Conservation (phyloP, 2,797 vertebrate genomes). For the Leptodactylus fallax region DNA sequence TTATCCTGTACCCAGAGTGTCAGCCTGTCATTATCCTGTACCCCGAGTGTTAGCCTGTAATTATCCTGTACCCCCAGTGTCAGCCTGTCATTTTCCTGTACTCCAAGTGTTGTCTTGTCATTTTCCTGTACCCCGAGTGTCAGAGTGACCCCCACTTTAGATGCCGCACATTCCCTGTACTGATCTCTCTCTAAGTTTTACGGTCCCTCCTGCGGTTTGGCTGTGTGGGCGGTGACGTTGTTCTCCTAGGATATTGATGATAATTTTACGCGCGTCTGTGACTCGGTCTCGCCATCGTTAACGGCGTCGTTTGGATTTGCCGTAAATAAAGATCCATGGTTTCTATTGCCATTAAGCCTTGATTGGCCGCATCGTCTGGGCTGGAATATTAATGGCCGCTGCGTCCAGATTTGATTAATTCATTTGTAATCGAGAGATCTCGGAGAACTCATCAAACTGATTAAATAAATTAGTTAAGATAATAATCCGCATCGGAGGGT, state of each 20-base stretch:
- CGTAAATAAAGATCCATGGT: neutral
- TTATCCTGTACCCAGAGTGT: neutral
- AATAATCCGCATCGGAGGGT: neutral
- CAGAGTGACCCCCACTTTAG: neutral
- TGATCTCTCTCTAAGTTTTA: too few relatives aligned
- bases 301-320: neutral
- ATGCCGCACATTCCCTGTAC: neutral
- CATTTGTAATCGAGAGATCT: constrained; percentile 47
- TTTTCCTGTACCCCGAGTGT: neutral
- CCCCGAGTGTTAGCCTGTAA: neutral
- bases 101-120: neutral
- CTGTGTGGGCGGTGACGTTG: too few relatives aligned
- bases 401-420: constrained; percentile 14
- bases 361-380: neutral
- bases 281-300: neutral
- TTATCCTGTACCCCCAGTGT: neutral
- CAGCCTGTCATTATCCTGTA: neutral
- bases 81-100: neutral
- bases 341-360: neutral
- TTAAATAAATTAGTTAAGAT: constrained; percentile 30
- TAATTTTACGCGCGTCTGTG: neutral
- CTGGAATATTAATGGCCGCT: constrained; percentile 26
- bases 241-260: too few relatives aligned
- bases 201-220: too few relatives aligned
- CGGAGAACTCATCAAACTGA: constrained; percentile 12